Evolutionary conservation across 2,797 vertebrate species (phyloP), one percentile per base, ranked within the genome.

Genomic region (Falco columbarius): DNA sequence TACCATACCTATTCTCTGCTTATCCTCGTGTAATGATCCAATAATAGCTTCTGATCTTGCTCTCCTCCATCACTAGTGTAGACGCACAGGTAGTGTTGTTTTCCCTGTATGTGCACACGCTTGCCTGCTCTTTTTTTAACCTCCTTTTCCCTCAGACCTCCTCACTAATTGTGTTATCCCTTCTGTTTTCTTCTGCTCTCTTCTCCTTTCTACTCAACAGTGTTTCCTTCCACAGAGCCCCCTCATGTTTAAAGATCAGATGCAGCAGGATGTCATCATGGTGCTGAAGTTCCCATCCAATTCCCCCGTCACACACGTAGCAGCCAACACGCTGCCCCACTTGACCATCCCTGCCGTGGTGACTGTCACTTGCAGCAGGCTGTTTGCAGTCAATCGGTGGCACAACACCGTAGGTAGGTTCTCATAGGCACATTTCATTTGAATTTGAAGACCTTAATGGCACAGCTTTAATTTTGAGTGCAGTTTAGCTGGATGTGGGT

Each of bases 221-320:
- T 99, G 99, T 99, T 99, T 99, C 98, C 99, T 99, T 98, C 99
- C 99, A 97, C 99, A 99, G 99, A 99, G 99, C 96, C 99, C 99
- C 3, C 99, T 99, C 97, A 99, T 99, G 99, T 99, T 99, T 98
- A 99, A 99, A 98, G 99, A 99, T 98, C 99, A 99, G 98, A 99
- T 99, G 99, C 99, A 99, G 97, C 99, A 99, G 98, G 99, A 99
- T 94, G 99, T 99, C 96, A 99, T 99, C 96, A 99, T 99, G 99
- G 99, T 99, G 98, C 98, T 99, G 90, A 99, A 99, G 98, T 99
- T 99, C 91, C 99, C 99, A 10, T 99, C 99, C 55, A 99, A 99
- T 94, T 99, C 99, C 14, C 99, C 99, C 0, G 99, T 99, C 79
- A 99, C 99, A 7, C 99, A 99, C 0, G 99, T 99, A 97, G 99